Evolutionary conservation across 2,888 invertebrate genomes (phyloP).

Genomic region (Morpho achilles): DNA sequence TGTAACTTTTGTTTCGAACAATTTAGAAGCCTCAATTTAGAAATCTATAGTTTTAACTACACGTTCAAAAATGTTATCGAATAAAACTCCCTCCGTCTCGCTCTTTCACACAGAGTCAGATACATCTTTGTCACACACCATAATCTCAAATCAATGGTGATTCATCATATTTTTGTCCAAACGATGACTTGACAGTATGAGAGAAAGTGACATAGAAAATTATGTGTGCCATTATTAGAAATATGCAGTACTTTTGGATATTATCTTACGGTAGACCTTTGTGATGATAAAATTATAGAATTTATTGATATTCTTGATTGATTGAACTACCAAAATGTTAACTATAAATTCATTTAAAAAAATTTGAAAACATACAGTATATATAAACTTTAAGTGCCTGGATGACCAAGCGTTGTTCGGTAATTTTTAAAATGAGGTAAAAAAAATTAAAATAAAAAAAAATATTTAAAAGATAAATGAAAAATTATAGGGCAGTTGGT

Average conservation of each 20-base stretch:
- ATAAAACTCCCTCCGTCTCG: background rate
- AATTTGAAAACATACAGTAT: background rate
- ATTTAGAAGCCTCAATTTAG: background rate
- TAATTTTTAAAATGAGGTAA: too few relatives aligned
- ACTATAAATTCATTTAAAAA: too few relatives aligned
- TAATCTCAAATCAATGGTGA: constrained; percentile 20
- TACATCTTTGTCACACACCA: constrained; percentile 12
- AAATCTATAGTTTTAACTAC: background rate
- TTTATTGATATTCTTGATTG: background rate
- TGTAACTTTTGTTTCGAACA: too few relatives aligned
- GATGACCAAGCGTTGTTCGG: too few relatives aligned
- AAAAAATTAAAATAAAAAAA: too few relatives aligned
- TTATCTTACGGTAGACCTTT: background rate
- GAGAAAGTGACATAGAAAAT: constrained; percentile 27
- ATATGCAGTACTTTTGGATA: constrained; percentile 1
- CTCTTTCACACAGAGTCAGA: background rate
- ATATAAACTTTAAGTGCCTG: too few relatives aligned
- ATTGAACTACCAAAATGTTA: background rate
- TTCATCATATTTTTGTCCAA: constrained; percentile 13
- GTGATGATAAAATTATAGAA: background rate
- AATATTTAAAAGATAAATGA: too few relatives aligned
- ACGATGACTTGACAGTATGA: constrained; percentile 24
- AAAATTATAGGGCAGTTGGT: too few relatives aligned
- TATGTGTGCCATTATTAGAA: constrained; percentile 15
- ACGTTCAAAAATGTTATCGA: background rate